Base-by-base conservation (phyloP, 2,888 invertebrate species). In the Itoplectis maculator region DNA sequence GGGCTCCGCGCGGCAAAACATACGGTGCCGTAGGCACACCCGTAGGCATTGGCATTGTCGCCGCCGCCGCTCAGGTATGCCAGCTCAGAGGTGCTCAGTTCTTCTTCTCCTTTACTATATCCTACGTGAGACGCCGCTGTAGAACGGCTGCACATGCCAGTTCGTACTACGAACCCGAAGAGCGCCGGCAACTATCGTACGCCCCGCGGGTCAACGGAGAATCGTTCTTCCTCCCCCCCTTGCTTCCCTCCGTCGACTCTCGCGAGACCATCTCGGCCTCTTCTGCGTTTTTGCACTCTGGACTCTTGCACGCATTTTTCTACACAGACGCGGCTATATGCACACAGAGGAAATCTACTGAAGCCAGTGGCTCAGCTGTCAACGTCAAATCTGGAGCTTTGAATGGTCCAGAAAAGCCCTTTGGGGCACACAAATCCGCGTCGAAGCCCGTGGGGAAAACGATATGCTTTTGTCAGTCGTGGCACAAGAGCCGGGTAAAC, bases 21-120 rank as follows among this genome's bases (percentile, higher is more conserved):
- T 68, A 42, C 45, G 73, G 66, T 76, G 80, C 84, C 83, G 74
- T 81, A 70, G 85, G 84, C 86, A 87, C 85, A 79, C 86, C 77
- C 86, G 84, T 82, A 82, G 83, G 81, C 84, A 83, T 79, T 85
- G 84, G 84, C 86, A 85, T 85, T 85, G 86, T 87, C 87, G 89
- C 87, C 87, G 89, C 82, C 87, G 89, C 87, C 87, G 89, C 82
- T 88, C 89, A 89, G 90, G 88, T 88, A 89, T 88, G 88, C 86
- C 75, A 77, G 79, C 79, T 29, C 82, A 83, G 85, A 84, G 86
- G 83, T 79, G 82, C 85, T 85, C 83, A 72, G 81, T 81, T 75
- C 74, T 5, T 5, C 63, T 81, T 75, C 74, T 5, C 29, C 63
- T n/a, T 65, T 42, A 72, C 74, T 66, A 61, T 51, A 56, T 29